Base-by-base conservation (phyloP, 2,113 vertebrate species). In the Gallinago paraguaiae region DNA sequence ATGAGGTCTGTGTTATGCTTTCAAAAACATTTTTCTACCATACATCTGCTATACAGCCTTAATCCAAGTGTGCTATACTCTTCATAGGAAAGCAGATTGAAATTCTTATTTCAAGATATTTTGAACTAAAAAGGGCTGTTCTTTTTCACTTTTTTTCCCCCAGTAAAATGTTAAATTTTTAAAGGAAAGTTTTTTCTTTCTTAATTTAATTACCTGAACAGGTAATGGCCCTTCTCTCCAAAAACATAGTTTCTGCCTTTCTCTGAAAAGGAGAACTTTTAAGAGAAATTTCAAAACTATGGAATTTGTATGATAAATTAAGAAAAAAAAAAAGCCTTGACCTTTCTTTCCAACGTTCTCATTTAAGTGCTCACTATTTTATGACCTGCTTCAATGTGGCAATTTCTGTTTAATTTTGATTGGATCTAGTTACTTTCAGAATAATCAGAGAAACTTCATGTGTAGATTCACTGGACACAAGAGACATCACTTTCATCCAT, bases 351-450 rank as follows among this genome's bases (percentile, higher is more conserved):
- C 12, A 92, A 65, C 30, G 37, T 63, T 41, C 46, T 82, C 17
- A 46, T 77, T 84, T 37, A 81, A 88, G 90, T 46, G 9, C 17
- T 85, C n/a, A 18, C 17, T 82, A 17, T 77, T 86, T 78, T 83
- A 82, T 83, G 41, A 80, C 17, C 46, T 45, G 14, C 31, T 51
- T 59, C 65, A 54, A 0, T 51, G 51, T 43, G n/a, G 15, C 37
- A 59, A 69, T 88, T 92, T 90, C 37, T 70, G 31, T 92, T 94
- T 86, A 65, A 80, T 86, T 92, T 92, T 78, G 23, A 28, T 92
- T 88, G 22, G 35, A 86, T 20, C 7, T n/a, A 81, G 46, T 90
- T 90, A 51, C n/a, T 67, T 92, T 92, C 75, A 86, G 46, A 93
- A 77, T 28, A 33, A 80, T 70, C 19, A 81, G n/a, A 88, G 13